These are phyloP conservation scores for Caradrina clavipalpis DNA, from an alignment of 2,888 invertebrate genomes.

Conservation along the genomic window DNA sequence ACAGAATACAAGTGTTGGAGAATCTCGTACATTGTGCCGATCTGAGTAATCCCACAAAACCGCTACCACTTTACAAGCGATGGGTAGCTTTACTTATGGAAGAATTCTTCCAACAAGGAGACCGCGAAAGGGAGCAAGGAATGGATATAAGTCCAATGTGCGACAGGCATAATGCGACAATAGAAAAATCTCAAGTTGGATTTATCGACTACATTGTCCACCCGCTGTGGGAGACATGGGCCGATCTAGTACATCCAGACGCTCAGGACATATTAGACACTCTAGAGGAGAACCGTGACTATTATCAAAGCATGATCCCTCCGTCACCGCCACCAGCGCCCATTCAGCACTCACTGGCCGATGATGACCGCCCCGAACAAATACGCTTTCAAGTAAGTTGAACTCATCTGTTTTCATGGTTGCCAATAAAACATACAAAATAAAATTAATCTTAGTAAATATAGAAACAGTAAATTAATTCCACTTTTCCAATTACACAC, in stretches of 20 bases:
- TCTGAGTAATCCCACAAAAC: conserved; percentile 99
- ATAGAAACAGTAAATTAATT: neutral
- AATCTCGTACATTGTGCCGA: conserved; percentile 99
- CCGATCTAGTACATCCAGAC: conserved; percentile 99
- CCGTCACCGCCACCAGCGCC: conserved; percentile 95
- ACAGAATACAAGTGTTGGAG: conserved; percentile 99
- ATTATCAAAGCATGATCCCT: conserved; percentile 98
- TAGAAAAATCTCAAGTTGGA: conserved; percentile 99
- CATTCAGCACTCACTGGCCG: conserved; percentile 87
- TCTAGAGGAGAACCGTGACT: conserved; percentile 99
- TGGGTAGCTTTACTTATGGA: conserved; percentile 99
- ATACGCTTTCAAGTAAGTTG: conserved; percentile 93
- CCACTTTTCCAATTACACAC: too few relatives aligned
- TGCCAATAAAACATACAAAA: neutral
- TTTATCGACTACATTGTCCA: conserved; percentile 99
- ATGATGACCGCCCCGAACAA: conserved; percentile 93
- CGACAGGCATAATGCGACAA: conserved; percentile 98
- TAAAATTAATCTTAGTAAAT: neutral
- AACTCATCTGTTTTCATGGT: neutral
- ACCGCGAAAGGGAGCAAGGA: conserved; percentile 98
- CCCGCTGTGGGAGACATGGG: conserved; percentile 99
- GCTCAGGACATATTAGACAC: conserved; percentile 99
- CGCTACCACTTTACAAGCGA: conserved; percentile 97
- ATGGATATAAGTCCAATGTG: conserved; percentile 99
- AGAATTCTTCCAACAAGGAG: conserved; percentile 99